Evolutionary conservation across 2,113 vertebrate genomes (phyloP).

Genomic region (Tetrao urogallus): DNA sequence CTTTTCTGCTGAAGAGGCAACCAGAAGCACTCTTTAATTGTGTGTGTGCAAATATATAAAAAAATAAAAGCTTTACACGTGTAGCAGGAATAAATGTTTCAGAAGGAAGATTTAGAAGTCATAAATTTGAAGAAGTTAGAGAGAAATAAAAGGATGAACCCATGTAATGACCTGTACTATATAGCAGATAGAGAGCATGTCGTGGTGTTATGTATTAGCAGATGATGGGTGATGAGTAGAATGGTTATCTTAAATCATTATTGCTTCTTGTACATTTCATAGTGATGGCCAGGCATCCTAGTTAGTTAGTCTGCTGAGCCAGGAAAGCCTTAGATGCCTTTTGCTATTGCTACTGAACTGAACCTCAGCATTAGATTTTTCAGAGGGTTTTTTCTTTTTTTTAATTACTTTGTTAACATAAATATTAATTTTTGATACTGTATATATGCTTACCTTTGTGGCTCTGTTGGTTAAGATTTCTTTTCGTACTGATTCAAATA

Average conservation of each 20-base stretch:
- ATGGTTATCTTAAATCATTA: not conserved
- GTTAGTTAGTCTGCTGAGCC: not conserved
- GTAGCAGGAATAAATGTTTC: not conserved
- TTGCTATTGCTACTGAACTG: not conserved
- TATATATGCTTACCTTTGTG: not conserved
- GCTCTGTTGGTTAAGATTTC: not conserved
- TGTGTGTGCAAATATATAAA: not conserved
- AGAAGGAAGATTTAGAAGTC: not conserved
- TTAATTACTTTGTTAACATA: not conserved
- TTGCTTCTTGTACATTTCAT: not conserved
- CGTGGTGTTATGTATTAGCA: not conserved
- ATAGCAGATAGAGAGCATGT: fast-evolving
- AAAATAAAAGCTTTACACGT: not conserved
- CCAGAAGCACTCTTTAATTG: not conserved
- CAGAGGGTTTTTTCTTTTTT: not conserved
- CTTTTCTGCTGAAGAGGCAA: not conserved
- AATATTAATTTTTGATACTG: not conserved
- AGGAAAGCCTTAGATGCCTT: not conserved
- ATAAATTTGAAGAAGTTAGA: not conserved
- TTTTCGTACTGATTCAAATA: not conserved
- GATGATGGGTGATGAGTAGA: not conserved
- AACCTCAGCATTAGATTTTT: not conserved
- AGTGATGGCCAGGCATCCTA: not conserved
- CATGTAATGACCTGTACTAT: not conserved
- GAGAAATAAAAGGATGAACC: not conserved